Percentiles rank a stretch among this genome's conserved stretches.
phyloP scores from a whole-genome alignment of 2,113 vertebrate species.

The Hippocampus guttulatus region DNA sequence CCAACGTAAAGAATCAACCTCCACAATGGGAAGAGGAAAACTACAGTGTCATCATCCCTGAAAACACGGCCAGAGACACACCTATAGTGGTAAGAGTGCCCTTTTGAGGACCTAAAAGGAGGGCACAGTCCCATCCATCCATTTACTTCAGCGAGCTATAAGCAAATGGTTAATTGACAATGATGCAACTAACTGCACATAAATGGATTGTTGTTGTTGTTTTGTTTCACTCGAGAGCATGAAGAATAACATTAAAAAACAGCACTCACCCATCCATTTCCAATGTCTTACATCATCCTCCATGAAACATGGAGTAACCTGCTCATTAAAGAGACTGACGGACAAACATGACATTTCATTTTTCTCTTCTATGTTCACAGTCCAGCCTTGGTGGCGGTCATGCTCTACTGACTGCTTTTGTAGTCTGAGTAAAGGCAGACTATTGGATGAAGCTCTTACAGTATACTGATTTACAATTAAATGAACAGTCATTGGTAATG shows the following conservation, averaged over 20 bases:
- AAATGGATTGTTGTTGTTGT: neutral
- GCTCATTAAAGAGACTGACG: neutral
- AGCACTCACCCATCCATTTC: neutral
- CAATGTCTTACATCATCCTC: neutral
- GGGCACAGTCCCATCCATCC: neutral
- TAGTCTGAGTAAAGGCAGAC: neutral
- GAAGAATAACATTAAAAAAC: neutral
- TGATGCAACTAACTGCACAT: neutral
- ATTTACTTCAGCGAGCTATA: neutral
- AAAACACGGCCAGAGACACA: conserved; percentile 77
- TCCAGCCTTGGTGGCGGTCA: neutral
- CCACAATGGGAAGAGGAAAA: conserved; percentile 81
- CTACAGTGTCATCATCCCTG: conserved; percentile 78
- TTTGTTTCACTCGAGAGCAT: neutral
- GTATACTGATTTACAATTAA: neutral
- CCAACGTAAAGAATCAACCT: conserved; percentile 82
- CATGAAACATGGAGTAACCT: neutral
- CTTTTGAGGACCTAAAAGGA: neutral
- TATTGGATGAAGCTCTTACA: neutral
- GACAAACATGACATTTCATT: neutral
- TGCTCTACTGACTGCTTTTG: neutral
- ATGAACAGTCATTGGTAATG: neutral
- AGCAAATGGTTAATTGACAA: neutral
- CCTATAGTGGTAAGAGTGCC: conserved; percentile 68
- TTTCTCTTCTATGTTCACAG: neutral